Percentiles rank a stretch among this genome's conserved stretches.
Conservation (phyloP, 2,797 vertebrate species). For the Danio choprae region DNA sequence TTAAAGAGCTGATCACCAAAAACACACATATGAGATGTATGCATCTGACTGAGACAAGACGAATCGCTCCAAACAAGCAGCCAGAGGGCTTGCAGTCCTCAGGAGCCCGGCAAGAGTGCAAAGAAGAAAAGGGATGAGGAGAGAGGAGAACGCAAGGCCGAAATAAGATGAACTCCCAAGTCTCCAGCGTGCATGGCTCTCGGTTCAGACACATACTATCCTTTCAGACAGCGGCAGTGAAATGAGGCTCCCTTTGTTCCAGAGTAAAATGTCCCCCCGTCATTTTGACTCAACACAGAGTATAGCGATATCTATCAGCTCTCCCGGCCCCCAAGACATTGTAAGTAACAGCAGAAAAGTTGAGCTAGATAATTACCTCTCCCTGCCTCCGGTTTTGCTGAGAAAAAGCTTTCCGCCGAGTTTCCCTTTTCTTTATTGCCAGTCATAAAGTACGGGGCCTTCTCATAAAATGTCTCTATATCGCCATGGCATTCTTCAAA, state of each 20-base stretch:
- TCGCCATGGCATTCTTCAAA: constrained; percentile 66
- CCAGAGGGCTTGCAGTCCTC: constrained; percentile 11
- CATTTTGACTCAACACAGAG: constrained; percentile 68
- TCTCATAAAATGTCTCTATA: constrained; percentile 73
- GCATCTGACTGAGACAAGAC: constrained; percentile 65
- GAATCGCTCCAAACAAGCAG: constrained; percentile 59
- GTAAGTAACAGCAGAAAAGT: constrained; percentile 69
- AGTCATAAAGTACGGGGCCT: constrained; percentile 68
- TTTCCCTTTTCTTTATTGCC: constrained; percentile 68
- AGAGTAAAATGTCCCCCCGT: constrained; percentile 67
- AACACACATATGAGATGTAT: constrained; percentile 22
- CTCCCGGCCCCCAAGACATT: constrained; percentile 54
- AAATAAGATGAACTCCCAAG: constrained; percentile 75
- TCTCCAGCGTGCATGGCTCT: constrained; percentile 66
- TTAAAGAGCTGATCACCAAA: constrained; percentile 62
- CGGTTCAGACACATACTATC: constrained; percentile 64
- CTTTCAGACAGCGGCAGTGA: constrained; percentile 67
- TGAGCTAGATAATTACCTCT: constrained; percentile 74
- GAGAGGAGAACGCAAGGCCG: constrained; percentile 64
- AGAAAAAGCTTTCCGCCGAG: constrained; percentile 70
- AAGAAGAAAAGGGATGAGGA: constrained; percentile 60
- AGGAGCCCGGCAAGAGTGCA: constrained; percentile 64
- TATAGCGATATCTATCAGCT: constrained; percentile 71
- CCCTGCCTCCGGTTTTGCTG: constrained; percentile 70
- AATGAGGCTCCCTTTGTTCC: constrained; percentile 69